These are phyloP conservation scores for Osmerus eperlanus DNA, from an alignment of 2,113 vertebrate genomes.

Conservation along the genomic window DNA sequence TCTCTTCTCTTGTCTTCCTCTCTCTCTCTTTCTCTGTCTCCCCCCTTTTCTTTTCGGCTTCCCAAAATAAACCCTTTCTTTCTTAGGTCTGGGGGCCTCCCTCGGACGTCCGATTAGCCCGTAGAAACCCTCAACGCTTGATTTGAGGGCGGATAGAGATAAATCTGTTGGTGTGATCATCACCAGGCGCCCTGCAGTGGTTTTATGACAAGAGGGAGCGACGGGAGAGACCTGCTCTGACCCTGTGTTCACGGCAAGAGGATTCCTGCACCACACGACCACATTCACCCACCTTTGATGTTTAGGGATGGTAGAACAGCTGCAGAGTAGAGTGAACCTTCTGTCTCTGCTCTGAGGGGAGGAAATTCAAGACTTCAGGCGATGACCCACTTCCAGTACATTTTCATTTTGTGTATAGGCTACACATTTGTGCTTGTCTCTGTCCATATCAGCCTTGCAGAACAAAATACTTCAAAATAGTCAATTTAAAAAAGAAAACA, in stretches of 20 bases:
- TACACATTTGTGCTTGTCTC: slow-evolving; percentile 9
- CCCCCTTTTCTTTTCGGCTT: slow-evolving; percentile 33
- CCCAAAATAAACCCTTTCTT: slow-evolving; percentile 54
- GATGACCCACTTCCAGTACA: slow-evolving; percentile 12
- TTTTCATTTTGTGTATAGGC: neutral
- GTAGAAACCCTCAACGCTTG: slow-evolving; percentile 29
- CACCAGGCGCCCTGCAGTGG: slow-evolving; percentile 22
- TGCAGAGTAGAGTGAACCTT: slow-evolving; percentile 32
- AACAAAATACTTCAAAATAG: no score
- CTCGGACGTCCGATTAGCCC: slow-evolving; percentile 28
- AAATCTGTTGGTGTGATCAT: slow-evolving; percentile 40
- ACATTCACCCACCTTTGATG: slow-evolving; percentile 58
- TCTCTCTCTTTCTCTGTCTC: neutral
- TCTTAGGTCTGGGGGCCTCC: slow-evolving; percentile 16
- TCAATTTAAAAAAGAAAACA: no score
- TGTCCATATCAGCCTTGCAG: no score
- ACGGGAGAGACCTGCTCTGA: slow-evolving; percentile 16
- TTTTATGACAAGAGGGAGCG: slow-evolving; percentile 35
- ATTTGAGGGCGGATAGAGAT: slow-evolving; percentile 27
- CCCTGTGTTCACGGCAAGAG: slow-evolving; percentile 56
- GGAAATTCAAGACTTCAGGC: neutral
- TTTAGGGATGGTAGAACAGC: slow-evolving; percentile 40
- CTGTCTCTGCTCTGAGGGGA: neutral
- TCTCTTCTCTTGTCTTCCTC: neutral
- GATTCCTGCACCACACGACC: slow-evolving; percentile 65